A percentile compares a stretch with the other conserved stretches of the same genome.
These are phyloP conservation scores for Elaphurus davidianus DNA, from an alignment of 2,113 vertebrate species.

Conservation along the genomic window DNA sequence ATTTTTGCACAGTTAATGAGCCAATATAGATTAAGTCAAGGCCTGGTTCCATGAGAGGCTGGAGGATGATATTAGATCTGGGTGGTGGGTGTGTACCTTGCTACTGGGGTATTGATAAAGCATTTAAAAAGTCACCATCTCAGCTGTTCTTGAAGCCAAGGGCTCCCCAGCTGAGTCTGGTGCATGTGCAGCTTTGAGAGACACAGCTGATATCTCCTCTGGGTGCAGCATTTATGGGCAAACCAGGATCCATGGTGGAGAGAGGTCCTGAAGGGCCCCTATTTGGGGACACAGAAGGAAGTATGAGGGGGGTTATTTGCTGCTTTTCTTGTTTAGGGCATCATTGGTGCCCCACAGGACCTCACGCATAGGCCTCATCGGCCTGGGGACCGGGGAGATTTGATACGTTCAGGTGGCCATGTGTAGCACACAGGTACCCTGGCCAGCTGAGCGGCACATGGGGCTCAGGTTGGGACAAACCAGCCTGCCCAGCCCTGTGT, in stretches of 20 bases:
- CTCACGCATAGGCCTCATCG: background rate
- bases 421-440: background rate
- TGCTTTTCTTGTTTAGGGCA: background rate
- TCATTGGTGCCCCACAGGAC: background rate
- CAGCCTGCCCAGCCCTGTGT: background rate
- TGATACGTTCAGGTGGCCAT: background rate
- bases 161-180: background rate
- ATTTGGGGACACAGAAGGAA: background rate
- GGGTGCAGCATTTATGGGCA: rapidly evolving
- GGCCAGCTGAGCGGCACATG: rapidly evolving
- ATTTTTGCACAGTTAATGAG: rapidly evolving
- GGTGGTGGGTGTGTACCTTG: background rate
- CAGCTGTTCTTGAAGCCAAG: background rate
- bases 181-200: background rate
- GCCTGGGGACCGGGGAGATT: background rate
- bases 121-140: rapidly evolving
- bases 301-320: rapidly evolving
- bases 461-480: background rate
- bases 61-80: background rate
- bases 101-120: background rate
- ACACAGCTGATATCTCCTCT: rapidly evolving
- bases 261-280: background rate
- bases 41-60: background rate
- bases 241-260: background rate
- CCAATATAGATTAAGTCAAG: rapidly evolving